A percentile compares a stretch with the other conserved stretches of the same genome.
phyloP scores from a whole-genome alignment of 2,113 vertebrate genomes.

The Forbesichthys agassizii region DNA sequence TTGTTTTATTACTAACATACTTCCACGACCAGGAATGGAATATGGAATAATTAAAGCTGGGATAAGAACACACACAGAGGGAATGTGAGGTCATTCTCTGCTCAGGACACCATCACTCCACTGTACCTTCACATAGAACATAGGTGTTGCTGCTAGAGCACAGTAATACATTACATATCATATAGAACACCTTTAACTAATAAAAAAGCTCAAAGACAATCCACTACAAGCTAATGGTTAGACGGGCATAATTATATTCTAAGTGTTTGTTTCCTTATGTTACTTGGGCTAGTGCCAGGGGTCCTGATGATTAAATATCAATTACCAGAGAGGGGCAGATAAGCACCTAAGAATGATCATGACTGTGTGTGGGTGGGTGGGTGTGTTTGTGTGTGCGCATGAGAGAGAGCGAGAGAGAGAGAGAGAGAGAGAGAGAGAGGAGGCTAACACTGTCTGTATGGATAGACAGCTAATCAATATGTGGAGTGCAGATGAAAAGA shows the following conservation, averaged over 20 bases:
- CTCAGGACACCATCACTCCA: too few relatives aligned
- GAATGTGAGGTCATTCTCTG: too few relatives aligned
- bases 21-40: too few relatives aligned
- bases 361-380: constrained; percentile 2
- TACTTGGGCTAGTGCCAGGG: neutral
- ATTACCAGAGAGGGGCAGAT: constrained; percentile 15
- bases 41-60: too few relatives aligned
- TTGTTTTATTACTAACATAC: neutral
- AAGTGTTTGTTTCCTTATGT: constrained; percentile 3
- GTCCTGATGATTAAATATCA: constrained; percentile 12
- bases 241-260: neutral
- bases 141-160: too few relatives aligned
- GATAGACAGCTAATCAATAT: constrained; percentile 57
- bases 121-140: too few relatives aligned
- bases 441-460: neutral
- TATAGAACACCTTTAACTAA: too few relatives aligned
- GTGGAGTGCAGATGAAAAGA: constrained; percentile 37
- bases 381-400: neutral
- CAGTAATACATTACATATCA: too few relatives aligned
- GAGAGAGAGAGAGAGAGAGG: constrained; percentile 2
- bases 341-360: neutral
- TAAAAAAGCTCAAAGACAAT: neutral
- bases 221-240: neutral
- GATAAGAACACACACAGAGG: too few relatives aligned
- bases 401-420: neutral